A percentile compares a stretch with the other conserved stretches of the same genome.
Conservation (phyloP, 1,140 invertebrate species). For the Drosophila sucinea region DNA sequence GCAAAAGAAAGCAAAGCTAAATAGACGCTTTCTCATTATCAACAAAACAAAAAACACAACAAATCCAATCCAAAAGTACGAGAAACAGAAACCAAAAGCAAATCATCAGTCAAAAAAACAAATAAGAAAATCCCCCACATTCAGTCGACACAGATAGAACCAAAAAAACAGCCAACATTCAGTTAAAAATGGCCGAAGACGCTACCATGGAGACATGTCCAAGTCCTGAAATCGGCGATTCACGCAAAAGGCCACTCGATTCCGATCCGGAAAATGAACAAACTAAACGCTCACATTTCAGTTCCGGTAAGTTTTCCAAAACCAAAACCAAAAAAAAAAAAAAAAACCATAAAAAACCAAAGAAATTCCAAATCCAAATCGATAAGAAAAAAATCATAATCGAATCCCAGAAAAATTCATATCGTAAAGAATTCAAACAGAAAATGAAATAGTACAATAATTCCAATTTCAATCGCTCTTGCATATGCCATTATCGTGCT, state of each 20-base stretch:
- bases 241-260: slow-evolving; percentile 92
- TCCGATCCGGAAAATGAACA: slow-evolving; percentile 92
- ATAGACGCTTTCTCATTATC: slow-evolving; percentile 55
- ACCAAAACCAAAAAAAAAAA: slow-evolving; percentile 53
- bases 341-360: slow-evolving; percentile 38
- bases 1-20: slow-evolving; percentile 35
- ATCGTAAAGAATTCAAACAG: slow-evolving; percentile 25
- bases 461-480: slow-evolving; percentile 67
- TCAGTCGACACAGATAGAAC: slow-evolving; percentile 47
- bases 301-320: slow-evolving; percentile 87
- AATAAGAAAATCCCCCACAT: slow-evolving; percentile 27
- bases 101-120: slow-evolving; percentile 31
- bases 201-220: slow-evolving; percentile 90
- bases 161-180: slow-evolving; percentile 78
- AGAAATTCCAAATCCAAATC: slow-evolving; percentile 14
- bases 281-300: slow-evolving; percentile 93
- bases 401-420: slow-evolving; percentile 52
- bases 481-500: slow-evolving; percentile 70
- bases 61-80: slow-evolving; percentile 30
- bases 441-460: slow-evolving; percentile 36
- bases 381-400: slow-evolving; percentile 46
- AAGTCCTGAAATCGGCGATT: slow-evolving; percentile 90
- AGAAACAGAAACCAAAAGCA: slow-evolving; percentile 44
- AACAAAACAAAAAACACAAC: slow-evolving; percentile 13
- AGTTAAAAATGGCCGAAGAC: slow-evolving; percentile 85